Percentiles rank a stretch among this genome's conserved stretches.
These are phyloP conservation scores for Acrobasis suavella DNA, from an alignment of 2,888 invertebrate genomes.

Conservation along the genomic window DNA sequence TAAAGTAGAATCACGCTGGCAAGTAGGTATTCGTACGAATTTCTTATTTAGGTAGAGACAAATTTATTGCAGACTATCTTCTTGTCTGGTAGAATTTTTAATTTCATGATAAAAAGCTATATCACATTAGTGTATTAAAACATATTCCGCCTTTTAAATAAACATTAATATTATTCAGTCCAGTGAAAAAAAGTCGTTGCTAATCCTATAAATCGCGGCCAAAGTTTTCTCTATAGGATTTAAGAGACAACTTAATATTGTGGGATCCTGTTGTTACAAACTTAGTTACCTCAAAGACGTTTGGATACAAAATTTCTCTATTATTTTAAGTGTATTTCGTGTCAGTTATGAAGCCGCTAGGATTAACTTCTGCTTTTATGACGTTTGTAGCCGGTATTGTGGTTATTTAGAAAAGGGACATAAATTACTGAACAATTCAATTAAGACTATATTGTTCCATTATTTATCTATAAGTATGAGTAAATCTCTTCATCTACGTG, in stretches of 20 bases:
- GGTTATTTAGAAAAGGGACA: not conserved
- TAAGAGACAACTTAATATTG: conserved; percentile 14
- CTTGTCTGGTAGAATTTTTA: too few relatives aligned
- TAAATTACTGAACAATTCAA: not conserved
- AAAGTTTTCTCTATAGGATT: conserved; percentile 22
- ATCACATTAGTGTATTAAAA: too few relatives aligned
- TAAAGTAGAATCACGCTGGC: too few relatives aligned
- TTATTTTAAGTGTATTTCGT: conserved; percentile 10
- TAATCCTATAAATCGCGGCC: conserved; percentile 7
- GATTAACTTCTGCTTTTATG: not conserved
- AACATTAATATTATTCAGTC: too few relatives aligned
- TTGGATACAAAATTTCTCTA: conserved; percentile 1
- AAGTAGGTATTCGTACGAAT: too few relatives aligned
- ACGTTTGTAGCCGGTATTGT: not conserved
- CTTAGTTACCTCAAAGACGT: conserved; percentile 9
- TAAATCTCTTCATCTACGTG: too few relatives aligned
- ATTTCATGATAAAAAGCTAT: too few relatives aligned
- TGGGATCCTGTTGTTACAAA: conserved; percentile 11
- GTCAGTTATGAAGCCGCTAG: not conserved
- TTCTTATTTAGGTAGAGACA: too few relatives aligned
- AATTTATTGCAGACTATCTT: too few relatives aligned
- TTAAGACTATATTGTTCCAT: not conserved
- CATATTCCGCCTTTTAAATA: too few relatives aligned
- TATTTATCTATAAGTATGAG: not conserved
- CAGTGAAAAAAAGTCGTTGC: not conserved